A percentile compares a stretch with the other conserved stretches of the same genome.
Evolutionary conservation across 2,113 vertebrate genomes (phyloP).

Genomic region (Aspiorhynchus laticeps): DNA sequence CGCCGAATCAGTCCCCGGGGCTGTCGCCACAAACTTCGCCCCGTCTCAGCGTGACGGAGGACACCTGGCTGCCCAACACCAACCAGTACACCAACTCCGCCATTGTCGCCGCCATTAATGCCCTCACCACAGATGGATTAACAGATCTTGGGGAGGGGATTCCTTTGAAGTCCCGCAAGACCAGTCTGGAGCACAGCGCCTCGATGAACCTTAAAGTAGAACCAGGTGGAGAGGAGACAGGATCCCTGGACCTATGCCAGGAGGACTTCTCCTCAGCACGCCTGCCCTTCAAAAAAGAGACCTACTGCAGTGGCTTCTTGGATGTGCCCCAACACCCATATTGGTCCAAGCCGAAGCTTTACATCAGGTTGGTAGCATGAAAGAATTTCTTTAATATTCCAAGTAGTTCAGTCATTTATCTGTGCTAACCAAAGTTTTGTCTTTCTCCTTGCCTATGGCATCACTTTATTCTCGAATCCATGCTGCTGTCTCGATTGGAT

Average conservation of each 20-base stretch:
- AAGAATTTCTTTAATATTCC: too few species aligned
- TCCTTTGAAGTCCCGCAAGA: constrained; percentile 90
- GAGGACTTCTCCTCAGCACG: constrained; percentile 83
- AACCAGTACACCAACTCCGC: constrained; percentile 97
- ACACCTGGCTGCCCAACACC: constrained; percentile 88
- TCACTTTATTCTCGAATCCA: too few species aligned
- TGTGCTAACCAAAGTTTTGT: not conserved
- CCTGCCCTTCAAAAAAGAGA: constrained; percentile 84
- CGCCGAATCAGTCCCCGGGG: constrained; percentile 86
- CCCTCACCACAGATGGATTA: constrained; percentile 90
- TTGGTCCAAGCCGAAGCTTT: constrained; percentile 93
- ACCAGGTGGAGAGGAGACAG: constrained; percentile 82
- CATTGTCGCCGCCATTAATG: constrained; percentile 95
- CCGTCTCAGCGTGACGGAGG: constrained; percentile 88
- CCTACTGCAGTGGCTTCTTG: constrained; percentile 88
- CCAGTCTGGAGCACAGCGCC: constrained; percentile 79
- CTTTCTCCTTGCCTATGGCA: not conserved
- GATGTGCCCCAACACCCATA: constrained; percentile 90
- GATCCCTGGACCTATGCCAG: constrained; percentile 74
- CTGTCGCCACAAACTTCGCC: constrained; percentile 89
- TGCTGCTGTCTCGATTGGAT: too few species aligned
- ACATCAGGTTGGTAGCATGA: constrained; percentile 89
- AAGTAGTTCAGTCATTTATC: not conserved
- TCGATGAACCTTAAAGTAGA: constrained; percentile 88
- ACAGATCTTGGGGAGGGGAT: constrained; percentile 87